Percentiles rank a stretch among this genome's conserved stretches.
Conservation (phyloP, 2,797 vertebrate genomes). For the Triplophysa yarkandensis region DNA sequence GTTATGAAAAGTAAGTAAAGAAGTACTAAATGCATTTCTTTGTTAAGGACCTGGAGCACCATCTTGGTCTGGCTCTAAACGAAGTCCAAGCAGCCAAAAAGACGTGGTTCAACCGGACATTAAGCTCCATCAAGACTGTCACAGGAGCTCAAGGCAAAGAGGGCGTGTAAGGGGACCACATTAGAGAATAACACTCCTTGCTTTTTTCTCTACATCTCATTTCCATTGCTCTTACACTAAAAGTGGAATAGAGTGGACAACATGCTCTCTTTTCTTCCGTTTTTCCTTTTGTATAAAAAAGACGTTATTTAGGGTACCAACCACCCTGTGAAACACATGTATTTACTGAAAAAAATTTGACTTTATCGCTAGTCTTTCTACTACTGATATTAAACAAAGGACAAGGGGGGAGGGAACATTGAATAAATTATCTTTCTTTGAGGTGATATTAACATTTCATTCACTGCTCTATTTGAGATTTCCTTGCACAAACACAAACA, state of each 20-base stretch:
- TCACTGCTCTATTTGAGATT: slow-evolving; percentile 73
- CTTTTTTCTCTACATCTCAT: slow-evolving; percentile 1
- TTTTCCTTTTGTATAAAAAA: slow-evolving; percentile 54
- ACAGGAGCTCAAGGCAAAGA: slow-evolving; percentile 98
- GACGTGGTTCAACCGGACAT: slow-evolving; percentile 99
- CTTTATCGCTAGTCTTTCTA: slow-evolving; percentile 79
- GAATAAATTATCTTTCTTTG: slow-evolving; percentile 62
- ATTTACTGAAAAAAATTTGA: slow-evolving; percentile 53
- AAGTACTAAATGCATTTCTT: neutral
- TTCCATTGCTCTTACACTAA: slow-evolving; percentile 37
- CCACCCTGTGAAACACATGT: slow-evolving; percentile 52
- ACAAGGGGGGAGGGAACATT: slow-evolving; percentile 61
- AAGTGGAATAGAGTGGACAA: slow-evolving; percentile 76
- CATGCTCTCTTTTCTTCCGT: slow-evolving; percentile 2
- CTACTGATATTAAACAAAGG: slow-evolving; percentile 85
- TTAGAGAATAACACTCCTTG: slow-evolving; percentile 55
- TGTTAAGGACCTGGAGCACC: slow-evolving; percentile 92
- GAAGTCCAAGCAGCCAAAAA: slow-evolving; percentile 98
- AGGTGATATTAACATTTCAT: slow-evolving; percentile 69
- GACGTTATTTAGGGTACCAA: slow-evolving; percentile 68
- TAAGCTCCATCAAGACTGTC: slow-evolving; percentile 98
- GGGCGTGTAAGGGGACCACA: slow-evolving; percentile 81
- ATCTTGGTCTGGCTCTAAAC: slow-evolving; percentile 91
- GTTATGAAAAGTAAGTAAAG: neutral
- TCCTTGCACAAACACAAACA: slow-evolving; percentile 73